Percentiles rank a stretch among this genome's conserved stretches.
Conservation (phyloP, 2,113 vertebrate genomes). For the Rostratula benghalensis region DNA sequence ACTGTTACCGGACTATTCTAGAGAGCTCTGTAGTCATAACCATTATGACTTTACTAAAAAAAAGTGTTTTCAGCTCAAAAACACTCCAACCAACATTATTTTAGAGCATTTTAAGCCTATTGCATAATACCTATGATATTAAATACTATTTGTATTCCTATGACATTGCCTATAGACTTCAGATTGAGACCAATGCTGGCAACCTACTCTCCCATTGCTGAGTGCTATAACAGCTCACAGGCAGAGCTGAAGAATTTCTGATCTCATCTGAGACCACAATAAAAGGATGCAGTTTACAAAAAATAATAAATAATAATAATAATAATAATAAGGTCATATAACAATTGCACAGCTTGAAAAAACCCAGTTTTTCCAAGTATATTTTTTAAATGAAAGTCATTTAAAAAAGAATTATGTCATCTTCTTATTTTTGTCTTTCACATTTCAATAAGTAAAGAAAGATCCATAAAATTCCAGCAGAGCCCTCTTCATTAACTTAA, state of each 20-base stretch:
- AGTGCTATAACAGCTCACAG: neutral
- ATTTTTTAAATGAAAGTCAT: neutral
- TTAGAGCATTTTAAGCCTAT: neutral
- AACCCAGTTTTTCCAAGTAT: neutral
- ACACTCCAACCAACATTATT: neutral
- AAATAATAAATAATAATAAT: too few relatives aligned
- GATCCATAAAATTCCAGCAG: neutral
- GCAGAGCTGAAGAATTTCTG: neutral
- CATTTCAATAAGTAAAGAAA: neutral
- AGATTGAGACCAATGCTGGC: neutral
- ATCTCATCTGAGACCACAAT: neutral
- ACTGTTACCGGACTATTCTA: neutral
- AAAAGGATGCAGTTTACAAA: neutral
- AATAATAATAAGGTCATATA: neutral
- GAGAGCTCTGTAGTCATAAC: neutral
- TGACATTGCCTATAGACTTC: neutral
- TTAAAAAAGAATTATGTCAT: neutral
- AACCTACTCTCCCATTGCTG: neutral
- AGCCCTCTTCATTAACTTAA: neutral
- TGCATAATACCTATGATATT: neutral
- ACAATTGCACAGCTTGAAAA: slow-evolving; percentile 22
- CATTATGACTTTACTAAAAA: neutral
- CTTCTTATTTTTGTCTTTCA: neutral
- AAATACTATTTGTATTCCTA: neutral
- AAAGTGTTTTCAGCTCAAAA: neutral